Conservation (phyloP, 2,113 vertebrate species). For the Puntigrus tetrazona region DNA sequence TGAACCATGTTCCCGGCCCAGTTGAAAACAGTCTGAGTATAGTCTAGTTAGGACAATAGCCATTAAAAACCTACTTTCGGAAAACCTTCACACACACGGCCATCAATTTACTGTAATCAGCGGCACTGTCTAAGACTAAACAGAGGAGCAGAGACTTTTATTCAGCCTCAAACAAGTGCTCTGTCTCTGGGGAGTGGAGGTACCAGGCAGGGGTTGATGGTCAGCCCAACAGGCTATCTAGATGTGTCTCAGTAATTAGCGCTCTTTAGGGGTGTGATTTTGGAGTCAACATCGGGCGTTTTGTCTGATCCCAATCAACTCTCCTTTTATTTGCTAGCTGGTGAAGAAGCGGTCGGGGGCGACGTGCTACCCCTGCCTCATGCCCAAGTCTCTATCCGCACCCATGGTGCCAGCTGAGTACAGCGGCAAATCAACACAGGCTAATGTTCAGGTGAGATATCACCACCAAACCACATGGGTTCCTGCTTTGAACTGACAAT, state of each 20-base stretch:
- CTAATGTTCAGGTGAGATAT: constrained; percentile 51
- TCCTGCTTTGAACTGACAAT: background rate
- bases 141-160: constrained; percentile 27
- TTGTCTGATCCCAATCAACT: constrained; percentile 58
- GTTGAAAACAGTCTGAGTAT: constrained; percentile 54
- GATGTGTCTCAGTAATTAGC: constrained; percentile 55
- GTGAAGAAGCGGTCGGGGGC: constrained; percentile 55
- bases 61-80: constrained; percentile 51
- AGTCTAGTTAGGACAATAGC: constrained; percentile 62
- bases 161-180: constrained; percentile 42
- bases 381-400: constrained; percentile 51
- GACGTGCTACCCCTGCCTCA: constrained; percentile 50
- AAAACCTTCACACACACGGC: constrained; percentile 59
- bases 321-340: constrained; percentile 53
- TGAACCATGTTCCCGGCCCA: constrained; percentile 48
- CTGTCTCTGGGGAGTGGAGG: constrained; percentile 40
- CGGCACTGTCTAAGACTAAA: constrained; percentile 56
- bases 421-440: constrained; percentile 43
- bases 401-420: constrained; percentile 36
- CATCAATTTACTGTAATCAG: constrained; percentile 69
- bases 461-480: background rate
- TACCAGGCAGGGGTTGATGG: constrained; percentile 33
- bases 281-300: constrained; percentile 37
- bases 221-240: constrained; percentile 22
- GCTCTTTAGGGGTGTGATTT: constrained; percentile 54